phyloP scores from a whole-genome alignment of 2,888 invertebrate genomes.

The Eupithecia abbreviata region DNA sequence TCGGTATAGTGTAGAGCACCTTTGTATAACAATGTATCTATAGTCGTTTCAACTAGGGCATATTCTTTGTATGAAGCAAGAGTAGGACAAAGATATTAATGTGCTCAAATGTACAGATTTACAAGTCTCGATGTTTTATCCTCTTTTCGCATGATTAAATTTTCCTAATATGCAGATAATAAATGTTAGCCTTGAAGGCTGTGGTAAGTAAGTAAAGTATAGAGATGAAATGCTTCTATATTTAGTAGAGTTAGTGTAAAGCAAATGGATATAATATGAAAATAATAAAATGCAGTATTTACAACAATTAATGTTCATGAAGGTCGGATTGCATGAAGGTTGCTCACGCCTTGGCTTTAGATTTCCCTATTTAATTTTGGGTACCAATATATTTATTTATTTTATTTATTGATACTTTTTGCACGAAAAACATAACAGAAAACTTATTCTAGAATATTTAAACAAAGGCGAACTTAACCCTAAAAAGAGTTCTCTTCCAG shows the following conservation, averaged over 20 bases:
- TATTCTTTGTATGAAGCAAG: slow-evolving; percentile 20
- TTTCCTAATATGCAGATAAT: slow-evolving; percentile 59
- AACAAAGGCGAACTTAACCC: no score
- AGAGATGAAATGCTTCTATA: slow-evolving; percentile 43
- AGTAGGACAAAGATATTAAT: slow-evolving; percentile 42
- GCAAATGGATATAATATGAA: slow-evolving; percentile 16
- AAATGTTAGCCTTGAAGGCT: slow-evolving; percentile 72
- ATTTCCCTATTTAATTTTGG: background rate
- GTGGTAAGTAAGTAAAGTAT: slow-evolving; percentile 59
- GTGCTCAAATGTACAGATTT: slow-evolving; percentile 78
- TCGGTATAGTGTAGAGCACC: background rate
- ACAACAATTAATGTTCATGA: slow-evolving; percentile 5
- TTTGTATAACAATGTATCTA: background rate
- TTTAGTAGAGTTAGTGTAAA: slow-evolving; percentile 37
- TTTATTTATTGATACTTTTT: no score
- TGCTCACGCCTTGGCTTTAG: background rate
- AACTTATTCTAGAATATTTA: no score
- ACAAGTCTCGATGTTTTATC: slow-evolving; percentile 57
- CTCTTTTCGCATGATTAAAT: slow-evolving; percentile 60
- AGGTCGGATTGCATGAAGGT: slow-evolving; percentile 4
- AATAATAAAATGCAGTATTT: slow-evolving; percentile 19
- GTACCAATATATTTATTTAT: background rate
- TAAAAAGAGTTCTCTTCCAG: no score
- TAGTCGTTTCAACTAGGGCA: background rate
- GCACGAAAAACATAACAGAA: no score